Percentiles rank a stretch among this genome's conserved stretches.
These are phyloP conservation scores for Pararge aegeria DNA, from an alignment of 1,140 invertebrate genomes.

Conservation along the genomic window DNA sequence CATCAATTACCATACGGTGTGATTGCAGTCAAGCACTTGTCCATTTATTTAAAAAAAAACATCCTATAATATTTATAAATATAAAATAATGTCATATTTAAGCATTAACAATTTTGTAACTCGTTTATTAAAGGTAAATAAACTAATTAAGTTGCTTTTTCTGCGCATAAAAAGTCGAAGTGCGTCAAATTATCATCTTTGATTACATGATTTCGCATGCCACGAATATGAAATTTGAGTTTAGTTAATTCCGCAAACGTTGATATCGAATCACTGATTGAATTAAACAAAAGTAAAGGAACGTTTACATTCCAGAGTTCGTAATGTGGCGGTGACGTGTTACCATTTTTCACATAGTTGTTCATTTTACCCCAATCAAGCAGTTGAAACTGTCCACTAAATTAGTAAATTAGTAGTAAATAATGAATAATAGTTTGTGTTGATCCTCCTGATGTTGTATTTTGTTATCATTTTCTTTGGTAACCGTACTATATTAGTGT, in stretches of 20 bases:
- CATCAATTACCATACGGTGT: too few species aligned
- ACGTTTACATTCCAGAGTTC: constrained; percentile 79
- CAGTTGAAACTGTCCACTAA: constrained; percentile 80
- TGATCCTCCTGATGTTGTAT: constrained; percentile 30
- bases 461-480: constrained; percentile 41
- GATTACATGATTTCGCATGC: constrained; percentile 64
- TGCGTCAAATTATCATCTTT: constrained; percentile 71
- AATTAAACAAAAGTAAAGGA: constrained; percentile 83
- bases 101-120: background rate
- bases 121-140: constrained; percentile 22
- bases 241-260: constrained; percentile 65
- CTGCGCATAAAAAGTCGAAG: constrained; percentile 78
- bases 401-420: constrained; percentile 84
- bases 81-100: too few species aligned
- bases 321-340: constrained; percentile 81
- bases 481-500: too few species aligned
- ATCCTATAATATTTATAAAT: too few species aligned
- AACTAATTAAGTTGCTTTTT: constrained; percentile 30
- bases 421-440: constrained; percentile 72
- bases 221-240: constrained; percentile 59
- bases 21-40: too few species aligned
- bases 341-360: constrained; percentile 79
- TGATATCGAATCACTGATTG: constrained; percentile 82
- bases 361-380: constrained; percentile 83
- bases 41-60: too few species aligned